Conservation (phyloP, 1,140 invertebrate genomes). For the Trachelipus rathkii region DNA sequence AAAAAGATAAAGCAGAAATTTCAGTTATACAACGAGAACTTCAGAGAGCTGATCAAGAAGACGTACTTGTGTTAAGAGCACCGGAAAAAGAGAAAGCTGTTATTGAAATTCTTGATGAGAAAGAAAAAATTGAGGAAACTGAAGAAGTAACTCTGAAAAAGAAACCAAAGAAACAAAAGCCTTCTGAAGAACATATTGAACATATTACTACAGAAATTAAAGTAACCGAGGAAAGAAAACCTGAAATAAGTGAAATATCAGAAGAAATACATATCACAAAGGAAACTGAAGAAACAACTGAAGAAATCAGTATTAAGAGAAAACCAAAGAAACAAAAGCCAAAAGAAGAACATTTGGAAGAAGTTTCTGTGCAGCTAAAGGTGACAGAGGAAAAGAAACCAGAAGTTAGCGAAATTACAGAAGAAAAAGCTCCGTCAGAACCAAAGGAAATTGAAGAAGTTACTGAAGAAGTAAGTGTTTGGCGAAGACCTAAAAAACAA, state of each 20-base stretch:
- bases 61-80: conserved; percentile 22
- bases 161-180: conserved; percentile 49
- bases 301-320: too few relatives aligned
- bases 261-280: too few relatives aligned
- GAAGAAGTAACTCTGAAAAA: conserved; percentile 43
- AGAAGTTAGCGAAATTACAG: too few relatives aligned
- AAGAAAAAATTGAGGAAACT: background rate
- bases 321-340: too few relatives aligned
- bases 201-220: conserved; percentile 48
- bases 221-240: conserved; percentile 32
- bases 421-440: too few relatives aligned
- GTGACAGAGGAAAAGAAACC: too few relatives aligned
- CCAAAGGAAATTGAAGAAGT: too few relatives aligned
- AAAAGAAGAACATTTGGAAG: too few relatives aligned
- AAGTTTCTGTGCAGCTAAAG: too few relatives aligned
- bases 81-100: conserved; percentile 12
- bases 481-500: too few relatives aligned
- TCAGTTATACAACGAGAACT: conserved; percentile 23
- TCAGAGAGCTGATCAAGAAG: conserved; percentile 24
- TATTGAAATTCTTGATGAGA: conserved; percentile 6
- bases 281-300: too few relatives aligned
- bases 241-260: background rate
- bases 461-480: too few relatives aligned
- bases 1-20: conserved; percentile 34
- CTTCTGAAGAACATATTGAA: conserved; percentile 48